Evolutionary conservation across 2,113 vertebrate genomes (phyloP).

Genomic region (Hyaena hyaena): DNA sequence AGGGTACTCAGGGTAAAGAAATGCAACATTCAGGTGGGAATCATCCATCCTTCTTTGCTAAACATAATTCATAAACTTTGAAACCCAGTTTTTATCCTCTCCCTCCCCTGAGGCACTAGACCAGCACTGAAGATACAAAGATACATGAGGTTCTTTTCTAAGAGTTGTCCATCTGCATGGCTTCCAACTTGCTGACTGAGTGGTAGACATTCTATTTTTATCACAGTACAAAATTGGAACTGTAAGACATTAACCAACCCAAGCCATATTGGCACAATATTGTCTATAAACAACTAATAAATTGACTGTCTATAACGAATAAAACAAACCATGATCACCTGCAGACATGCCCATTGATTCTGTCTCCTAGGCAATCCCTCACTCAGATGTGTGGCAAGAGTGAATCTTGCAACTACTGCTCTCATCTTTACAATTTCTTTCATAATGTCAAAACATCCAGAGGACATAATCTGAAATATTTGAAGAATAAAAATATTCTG

Average conservation of each 20-base stretch:
- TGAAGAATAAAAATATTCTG: neutral
- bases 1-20: neutral
- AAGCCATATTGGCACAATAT: neutral
- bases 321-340: neutral
- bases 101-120: neutral
- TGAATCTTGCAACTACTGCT: neutral
- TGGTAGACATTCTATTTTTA: neutral
- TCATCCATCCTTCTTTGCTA: neutral
- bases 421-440: neutral
- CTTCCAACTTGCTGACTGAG: neutral
- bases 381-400: neutral
- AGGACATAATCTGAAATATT: conserved; percentile 19
- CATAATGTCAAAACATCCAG: neutral
- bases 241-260: neutral
- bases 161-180: neutral
- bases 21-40: neutral
- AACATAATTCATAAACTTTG: neutral
- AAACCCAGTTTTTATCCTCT: neutral
- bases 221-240: neutral
- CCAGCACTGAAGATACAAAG: neutral
- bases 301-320: neutral
- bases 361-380: neutral
- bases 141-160: neutral
- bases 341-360: neutral
- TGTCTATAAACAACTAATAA: neutral